Evolutionary conservation across 2,113 vertebrate genomes (phyloP), one percentile per base, ranked within the genome.

Genomic region (Nansenia antarctica): DNA sequence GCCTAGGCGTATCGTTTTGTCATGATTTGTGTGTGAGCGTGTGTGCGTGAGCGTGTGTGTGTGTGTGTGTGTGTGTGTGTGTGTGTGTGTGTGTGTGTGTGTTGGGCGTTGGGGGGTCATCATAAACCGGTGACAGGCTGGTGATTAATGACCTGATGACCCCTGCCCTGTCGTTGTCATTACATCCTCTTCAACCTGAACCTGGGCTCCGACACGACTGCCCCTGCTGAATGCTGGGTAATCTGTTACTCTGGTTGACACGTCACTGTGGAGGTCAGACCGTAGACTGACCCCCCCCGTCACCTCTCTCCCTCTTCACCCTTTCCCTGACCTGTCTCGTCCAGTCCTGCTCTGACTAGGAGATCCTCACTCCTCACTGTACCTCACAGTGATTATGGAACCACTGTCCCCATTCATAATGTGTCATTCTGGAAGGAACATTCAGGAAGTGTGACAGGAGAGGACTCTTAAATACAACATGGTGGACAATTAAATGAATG

Each of bases 181-280:
- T 26, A 18, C 12, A 29, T 12, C n/a, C 8, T n/a, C 12, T 15
- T 24, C 14, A n/a, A n/a, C 9, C 11, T 31, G 59, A 34, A 34
- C 34, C 4, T 31, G 24, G 61, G 30, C 54, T 77, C 49, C 49
- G 49, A n/a, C 7, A 31, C 45, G 64, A 71, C 67, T 62, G 74
- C 37, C 9, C 2, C 12, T 20, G 30, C 34, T 75, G 49, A 27
- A 34, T 65, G 67, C 70, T 31, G 52, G 32, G 6, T 65, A 39
- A 30, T 64, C 37, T 63, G 30, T 47, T 2, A 12, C 66, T 35
- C 47, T 52, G 35, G 29, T 31, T n/a, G 5, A n/a, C 27, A n/a
- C 18, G 55, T 55, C 45, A 49, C 72, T 34, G 32, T 29, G 27
- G 22, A 63, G 63, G 47, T 71, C 2, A 18, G 24, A 6, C 2